Percentiles rank a stretch among this genome's conserved stretches.
Evolutionary conservation across 2,797 vertebrate genomes (phyloP).

Genomic region (Allenopithecus nigroviridis): DNA sequence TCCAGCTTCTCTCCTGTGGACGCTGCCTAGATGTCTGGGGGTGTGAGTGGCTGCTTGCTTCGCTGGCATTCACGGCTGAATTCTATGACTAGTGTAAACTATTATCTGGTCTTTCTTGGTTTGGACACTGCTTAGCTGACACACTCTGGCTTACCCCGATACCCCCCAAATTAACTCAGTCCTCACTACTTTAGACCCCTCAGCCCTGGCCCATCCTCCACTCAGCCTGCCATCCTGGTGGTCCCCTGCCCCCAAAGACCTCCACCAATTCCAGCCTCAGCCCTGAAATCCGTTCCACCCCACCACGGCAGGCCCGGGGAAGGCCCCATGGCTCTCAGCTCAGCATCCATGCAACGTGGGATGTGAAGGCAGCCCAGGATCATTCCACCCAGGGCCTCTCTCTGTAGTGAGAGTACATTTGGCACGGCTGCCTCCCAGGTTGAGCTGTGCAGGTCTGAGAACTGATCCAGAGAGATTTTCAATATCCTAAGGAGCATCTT

Average conservation of each 20-base stretch:
- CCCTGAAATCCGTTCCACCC: too few species aligned
- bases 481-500: not conserved
- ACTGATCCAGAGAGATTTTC: not conserved
- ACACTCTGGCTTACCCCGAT: rapidly evolving
- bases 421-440: not conserved
- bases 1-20: not conserved
- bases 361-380: not conserved
- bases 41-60: rapidly evolving
- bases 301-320: not conserved
- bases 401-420: rapidly evolving
- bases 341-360: not conserved
- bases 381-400: not conserved
- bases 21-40: not conserved
- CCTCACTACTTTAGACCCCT: not conserved
- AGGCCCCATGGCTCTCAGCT: not conserved
- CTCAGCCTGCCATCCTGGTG: not conserved
- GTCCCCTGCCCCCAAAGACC: not conserved
- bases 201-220: too few species aligned
- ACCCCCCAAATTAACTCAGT: not conserved
- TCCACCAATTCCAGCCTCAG: not conserved
- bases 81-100: not conserved
- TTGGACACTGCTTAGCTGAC: not conserved
- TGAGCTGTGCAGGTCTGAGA: not conserved
- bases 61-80: not conserved
- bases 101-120: not conserved